Evolutionary conservation across 2,113 vertebrate genomes (phyloP), one percentile per base, ranked within the genome.

Genomic region (Amia ocellicauda): DNA sequence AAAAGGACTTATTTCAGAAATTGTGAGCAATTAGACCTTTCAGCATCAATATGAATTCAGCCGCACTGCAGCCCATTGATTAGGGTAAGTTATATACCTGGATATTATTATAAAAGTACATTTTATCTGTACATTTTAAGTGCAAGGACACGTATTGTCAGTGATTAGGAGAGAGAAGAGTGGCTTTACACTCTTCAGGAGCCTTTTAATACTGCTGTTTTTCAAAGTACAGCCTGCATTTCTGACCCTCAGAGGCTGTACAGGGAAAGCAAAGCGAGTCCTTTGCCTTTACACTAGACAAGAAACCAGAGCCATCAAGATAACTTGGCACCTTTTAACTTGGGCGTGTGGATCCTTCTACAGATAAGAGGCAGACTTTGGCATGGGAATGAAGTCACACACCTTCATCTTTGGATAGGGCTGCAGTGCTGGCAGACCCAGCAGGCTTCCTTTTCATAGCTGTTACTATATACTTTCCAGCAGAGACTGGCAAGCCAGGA

Each of bases 381-480:
- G 82, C 85, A 87, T 76, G 83, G 78, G 83, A 89, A 91, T 43
- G 74, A 76, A 78, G 71, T 80, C 79, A 78, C 76, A 84, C 83
- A 86, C 88, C 86, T 87, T 31, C 14, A 19, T 86, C 78, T 80
- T 83, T 77, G 79, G 75, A 83, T 72, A 86, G 85, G 69, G 60
- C 78, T 86, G 77, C 71, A 77, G 74, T 75, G 69, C 86, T 84
- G 83, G 86, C 74, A 83, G 80, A 70, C 85, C 83, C 81, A 89
- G 80, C 80, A 85, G 80, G 78, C 76, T 76, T 85, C 83, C 83
- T 77, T 87, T 76, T 81, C 57, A 61, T 28, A 93, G 92, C 94
- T 95, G 93, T 93, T 91, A 92, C 87, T 82, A 87, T 93, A 94
- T 91, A 91, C 75, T 95, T 85, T 93, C 94, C 94, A 96, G 93